Evolutionary conservation across 2,888 invertebrate genomes (phyloP).

Genomic region (Scaptomyza caliginosa): DNA sequence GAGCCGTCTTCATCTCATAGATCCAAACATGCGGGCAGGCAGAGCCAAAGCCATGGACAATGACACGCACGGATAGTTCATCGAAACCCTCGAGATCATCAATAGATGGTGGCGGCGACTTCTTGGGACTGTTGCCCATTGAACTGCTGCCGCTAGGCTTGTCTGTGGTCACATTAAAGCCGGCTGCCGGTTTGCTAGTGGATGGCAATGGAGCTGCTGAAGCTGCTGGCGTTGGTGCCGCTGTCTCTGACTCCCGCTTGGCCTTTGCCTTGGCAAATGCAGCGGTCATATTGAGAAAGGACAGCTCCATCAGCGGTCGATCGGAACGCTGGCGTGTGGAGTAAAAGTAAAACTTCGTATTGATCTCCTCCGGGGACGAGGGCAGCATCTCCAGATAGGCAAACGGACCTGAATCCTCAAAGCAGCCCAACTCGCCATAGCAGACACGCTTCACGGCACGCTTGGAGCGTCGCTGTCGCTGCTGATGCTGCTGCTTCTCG

Average conservation of each 20-base stretch:
- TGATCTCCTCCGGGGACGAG: constrained; percentile 93
- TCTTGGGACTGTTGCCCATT: constrained; percentile 37
- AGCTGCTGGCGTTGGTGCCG: constrained; percentile 1
- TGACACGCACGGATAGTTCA: constrained; percentile 88
- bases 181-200: constrained; percentile 61
- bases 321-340: constrained; percentile 88
- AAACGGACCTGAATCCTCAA: constrained; percentile 95
- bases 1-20: constrained; percentile 95
- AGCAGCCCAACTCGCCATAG: constrained; percentile 95
- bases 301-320: constrained; percentile 88
- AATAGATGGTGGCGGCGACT: constrained; percentile 70
- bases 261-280: constrained; percentile 84
- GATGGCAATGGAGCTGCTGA: constrained; percentile 26
- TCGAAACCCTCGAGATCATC: constrained; percentile 82
- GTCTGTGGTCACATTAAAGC: constrained; percentile 34
- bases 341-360: constrained; percentile 92
- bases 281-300: constrained; percentile 89
- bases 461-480: constrained; percentile 86
- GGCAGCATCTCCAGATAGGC: constrained; percentile 95
- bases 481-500: constrained; percentile 48
- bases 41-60: constrained; percentile 97
- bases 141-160: constrained; percentile 14
- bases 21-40: constrained; percentile 97
- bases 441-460: constrained; percentile 93
- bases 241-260: constrained; percentile 50